Evolutionary conservation across 92 coral and sea anemone species (phyloP), one percentile per base, ranked within the genome.

Genomic region (Nematostella vectensis): DNA sequence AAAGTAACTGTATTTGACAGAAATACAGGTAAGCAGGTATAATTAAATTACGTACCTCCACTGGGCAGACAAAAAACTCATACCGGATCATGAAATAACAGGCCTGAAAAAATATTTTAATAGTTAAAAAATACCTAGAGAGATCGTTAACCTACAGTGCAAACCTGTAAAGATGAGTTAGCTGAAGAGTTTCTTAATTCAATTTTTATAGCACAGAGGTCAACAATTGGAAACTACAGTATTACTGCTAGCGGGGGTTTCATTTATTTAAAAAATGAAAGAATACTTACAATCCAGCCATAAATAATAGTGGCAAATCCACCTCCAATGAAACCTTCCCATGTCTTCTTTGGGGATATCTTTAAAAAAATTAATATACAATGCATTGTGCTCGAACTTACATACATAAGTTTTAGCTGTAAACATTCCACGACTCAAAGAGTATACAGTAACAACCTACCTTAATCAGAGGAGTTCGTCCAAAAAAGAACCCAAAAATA

Each of bases 251-350:
- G n/a, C n/a, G n/a, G n/a, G n/a, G n/a, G n/a, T n/a, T n/a, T n/a
- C n/a, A n/a, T n/a, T n/a, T n/a, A n/a, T n/a, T n/a, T n/a, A n/a
- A 60, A 11, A 25, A 48, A 25, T 11, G 37, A 62, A 27, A 45
- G 45, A 16, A 47, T 3, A 81, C 95, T 59, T 66, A 89, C 97
- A 82, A 89, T 31, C 85, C 94, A 89, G 27, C 95, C 88, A 70
- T 74, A 89, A 59, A 86, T 78, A 24, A 89, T 80, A 15, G 97
- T 81, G 44, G 88, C 62, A 22, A 89, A 72, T 58, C 97, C 97
- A 29, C 97, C 97, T 27, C 97, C 97, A 64, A 89, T 89, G 47
- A 89, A 89, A 40, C 97, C 97, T 56, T 89, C 97, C 97, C 97
- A 89, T n/a, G 97, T 89, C 57, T 89, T 89, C 80, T 89, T 89